Conservation (phyloP, 2,888 invertebrate genomes). For the Blera fallax region DNA sequence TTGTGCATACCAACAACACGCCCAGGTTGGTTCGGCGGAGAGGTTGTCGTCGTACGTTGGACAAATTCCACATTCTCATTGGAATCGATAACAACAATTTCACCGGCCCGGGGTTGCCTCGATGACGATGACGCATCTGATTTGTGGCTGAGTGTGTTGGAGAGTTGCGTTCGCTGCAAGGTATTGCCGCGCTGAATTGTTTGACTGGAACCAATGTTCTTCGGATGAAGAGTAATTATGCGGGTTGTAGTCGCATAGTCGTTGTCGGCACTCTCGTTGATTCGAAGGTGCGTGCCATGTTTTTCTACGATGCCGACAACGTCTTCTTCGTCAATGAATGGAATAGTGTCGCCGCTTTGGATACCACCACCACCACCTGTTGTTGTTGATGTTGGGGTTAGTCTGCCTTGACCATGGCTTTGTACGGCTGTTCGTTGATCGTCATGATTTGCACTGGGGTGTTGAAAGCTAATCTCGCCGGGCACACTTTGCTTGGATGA, state of each 20-base stretch:
- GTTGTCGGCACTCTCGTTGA: slow-evolving; percentile 45
- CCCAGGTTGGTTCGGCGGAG: slow-evolving; percentile 4
- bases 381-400: slow-evolving; percentile 1
- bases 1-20: slow-evolving; percentile 46
- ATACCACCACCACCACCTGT: slow-evolving; percentile 13
- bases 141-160: slow-evolving; percentile 17
- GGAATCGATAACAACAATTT: slow-evolving; percentile 11
- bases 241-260: slow-evolving; percentile 44
- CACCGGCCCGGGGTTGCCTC: slow-evolving; percentile 10
- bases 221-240: slow-evolving; percentile 70
- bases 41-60: neutral
- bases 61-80: slow-evolving; percentile 18
- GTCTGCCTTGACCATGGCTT: slow-evolving; percentile 20
- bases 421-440: neutral
- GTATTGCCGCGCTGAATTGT: slow-evolving; percentile 61
- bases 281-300: slow-evolving; percentile 49
- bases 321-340: slow-evolving; percentile 73
- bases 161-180: slow-evolving; percentile 26
- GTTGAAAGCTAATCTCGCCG: slow-evolving; percentile 5
- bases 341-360: slow-evolving; percentile 61
- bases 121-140: slow-evolving; percentile 19
- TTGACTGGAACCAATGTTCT: slow-evolving; percentile 66
- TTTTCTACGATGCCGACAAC: slow-evolving; percentile 35
- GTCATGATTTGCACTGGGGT: slow-evolving; percentile 17
- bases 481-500: slow-evolving; percentile 17